Conservation (phyloP, 2,113 vertebrate species). For the Bubo bubo region DNA sequence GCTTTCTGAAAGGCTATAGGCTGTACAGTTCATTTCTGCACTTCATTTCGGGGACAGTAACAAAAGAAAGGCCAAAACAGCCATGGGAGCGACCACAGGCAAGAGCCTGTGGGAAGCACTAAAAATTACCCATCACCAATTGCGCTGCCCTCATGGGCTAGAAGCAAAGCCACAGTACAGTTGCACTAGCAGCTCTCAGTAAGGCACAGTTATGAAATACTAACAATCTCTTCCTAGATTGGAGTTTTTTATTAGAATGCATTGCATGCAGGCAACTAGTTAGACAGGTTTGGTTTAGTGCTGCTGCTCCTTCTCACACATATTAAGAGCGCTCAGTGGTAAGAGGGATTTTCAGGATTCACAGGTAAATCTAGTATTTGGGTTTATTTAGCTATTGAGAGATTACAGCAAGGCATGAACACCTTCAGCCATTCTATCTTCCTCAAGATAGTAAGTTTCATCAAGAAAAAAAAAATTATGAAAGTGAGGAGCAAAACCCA, state of each 20-base stretch:
- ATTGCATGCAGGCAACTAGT: not conserved
- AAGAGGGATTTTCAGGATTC: not conserved
- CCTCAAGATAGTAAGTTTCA: not conserved
- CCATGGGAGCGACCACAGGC: not conserved
- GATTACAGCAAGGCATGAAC: not conserved
- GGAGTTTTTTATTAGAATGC: not conserved
- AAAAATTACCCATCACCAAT: not conserved
- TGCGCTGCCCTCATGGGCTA: not conserved
- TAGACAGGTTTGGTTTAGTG: not conserved
- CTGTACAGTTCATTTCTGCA: not conserved
- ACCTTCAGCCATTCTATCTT: not conserved
- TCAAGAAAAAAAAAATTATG: not conserved
- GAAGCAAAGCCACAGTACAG: rapidly evolving
- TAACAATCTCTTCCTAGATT: not conserved
- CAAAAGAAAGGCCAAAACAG: not conserved
- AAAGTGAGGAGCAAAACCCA: not conserved
- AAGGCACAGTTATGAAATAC: not conserved
- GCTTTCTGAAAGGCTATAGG: not conserved
- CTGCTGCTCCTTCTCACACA: not conserved
- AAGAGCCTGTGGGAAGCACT: not conserved
- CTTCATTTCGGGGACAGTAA: not conserved
- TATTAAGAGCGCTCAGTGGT: not conserved
- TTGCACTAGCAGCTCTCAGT: not conserved
- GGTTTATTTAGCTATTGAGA: not conserved
- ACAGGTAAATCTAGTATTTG: not conserved